Percentiles rank a stretch among this genome's conserved stretches.
Conservation (phyloP, 2,113 vertebrate species). For the Pelecanus crispus region DNA sequence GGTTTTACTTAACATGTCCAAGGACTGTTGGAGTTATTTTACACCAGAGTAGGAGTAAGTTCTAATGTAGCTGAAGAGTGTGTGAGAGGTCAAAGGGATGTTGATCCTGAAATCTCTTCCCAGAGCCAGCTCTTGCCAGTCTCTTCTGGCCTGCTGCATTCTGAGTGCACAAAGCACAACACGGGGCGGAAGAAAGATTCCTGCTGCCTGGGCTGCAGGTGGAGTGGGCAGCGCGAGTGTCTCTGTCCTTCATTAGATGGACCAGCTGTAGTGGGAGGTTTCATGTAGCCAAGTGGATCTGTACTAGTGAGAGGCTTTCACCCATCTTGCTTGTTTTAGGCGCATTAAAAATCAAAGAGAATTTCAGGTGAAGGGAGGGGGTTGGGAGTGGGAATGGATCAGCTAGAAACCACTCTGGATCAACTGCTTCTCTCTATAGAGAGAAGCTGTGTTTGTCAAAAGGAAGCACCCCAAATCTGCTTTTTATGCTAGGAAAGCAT, state of each 20-base stretch:
- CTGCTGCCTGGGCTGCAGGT: background rate
- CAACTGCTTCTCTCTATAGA: background rate
- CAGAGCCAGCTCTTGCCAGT: background rate
- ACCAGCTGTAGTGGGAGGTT: background rate
- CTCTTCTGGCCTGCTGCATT: background rate
- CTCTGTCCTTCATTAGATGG: background rate
- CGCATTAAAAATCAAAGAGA: background rate
- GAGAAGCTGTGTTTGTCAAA: background rate
- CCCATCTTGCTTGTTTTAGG: background rate
- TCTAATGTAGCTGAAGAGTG: background rate
- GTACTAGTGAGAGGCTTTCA: background rate
- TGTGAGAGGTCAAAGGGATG: background rate
- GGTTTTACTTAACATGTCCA: background rate
- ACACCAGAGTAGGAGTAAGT: background rate
- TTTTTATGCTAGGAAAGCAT: background rate
- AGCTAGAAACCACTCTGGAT: background rate
- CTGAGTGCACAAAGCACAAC: background rate
- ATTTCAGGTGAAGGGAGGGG: background rate
- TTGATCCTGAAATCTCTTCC: background rate
- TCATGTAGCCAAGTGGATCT: background rate
- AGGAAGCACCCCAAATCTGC: background rate
- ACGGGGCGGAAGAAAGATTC: background rate
- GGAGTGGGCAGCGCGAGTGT: accelerated
- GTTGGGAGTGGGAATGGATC: background rate
- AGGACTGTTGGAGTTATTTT: background rate